Evolutionary conservation across 1,140 invertebrate species (phyloP), one percentile per base, ranked within the genome.

Genomic region (Trichoplusia ni): DNA sequence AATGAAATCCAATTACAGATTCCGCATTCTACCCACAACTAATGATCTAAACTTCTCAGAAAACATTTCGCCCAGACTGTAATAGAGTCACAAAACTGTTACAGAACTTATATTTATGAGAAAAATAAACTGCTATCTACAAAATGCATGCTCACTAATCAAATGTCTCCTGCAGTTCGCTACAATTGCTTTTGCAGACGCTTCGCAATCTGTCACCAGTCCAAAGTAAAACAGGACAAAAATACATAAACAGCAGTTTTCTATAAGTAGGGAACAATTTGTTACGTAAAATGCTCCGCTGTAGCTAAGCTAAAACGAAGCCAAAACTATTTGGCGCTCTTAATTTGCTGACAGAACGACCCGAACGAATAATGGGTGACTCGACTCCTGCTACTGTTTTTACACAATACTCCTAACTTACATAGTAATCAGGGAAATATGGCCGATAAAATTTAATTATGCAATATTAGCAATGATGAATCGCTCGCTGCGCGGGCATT

Each of bases 391-490:
- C 40, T 18, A 25, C 19, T 18, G 23, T 35, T 56, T 23, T 4
- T 40, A 9, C 19, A 21, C 16, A 40, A 56, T 25, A 38, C 51
- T 38, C 21, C 35, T 42, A 31, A 59, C 29, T 31, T 25, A 31
- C 19, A 59, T 33, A 54, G n/a, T 44, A 23, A 61, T 29, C 16
- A 27, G 31, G 33, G 46, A 79, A 75, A 78, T 79, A 62, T 77
- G 67, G 51, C 71, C 77, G 75, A 81, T 81, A 82, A 85, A 82
- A 81, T 81, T 85, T 85, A 81, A 82, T 85, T 81, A 82, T 68
- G 60, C 61, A 75, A 73, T 70, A 77, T 81, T 82, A 79, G 71
- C 69, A 71, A 73, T 80, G 79, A 82, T 75, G 73, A 82, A 80
- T 82, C 64, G 68, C 31, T 46, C 38, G 61, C 68, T 69, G 69